Evolutionary conservation across 2,113 vertebrate species (phyloP).

Genomic region (Sylvietta virens): DNA sequence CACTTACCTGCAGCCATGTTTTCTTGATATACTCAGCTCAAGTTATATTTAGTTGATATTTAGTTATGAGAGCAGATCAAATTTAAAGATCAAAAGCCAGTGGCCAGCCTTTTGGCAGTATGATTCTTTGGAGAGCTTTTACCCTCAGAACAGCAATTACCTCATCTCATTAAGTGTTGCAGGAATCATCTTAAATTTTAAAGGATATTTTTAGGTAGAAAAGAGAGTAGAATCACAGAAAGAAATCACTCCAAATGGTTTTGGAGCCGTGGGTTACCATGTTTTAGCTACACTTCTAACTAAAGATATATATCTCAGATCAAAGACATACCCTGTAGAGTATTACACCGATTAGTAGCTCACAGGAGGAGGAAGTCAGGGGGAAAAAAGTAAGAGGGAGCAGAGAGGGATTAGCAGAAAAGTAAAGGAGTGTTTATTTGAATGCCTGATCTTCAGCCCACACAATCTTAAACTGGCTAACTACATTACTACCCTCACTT

Average conservation of each 20-base stretch:
- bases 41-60: background rate
- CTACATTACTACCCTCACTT: background rate
- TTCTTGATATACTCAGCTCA: background rate
- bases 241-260: background rate
- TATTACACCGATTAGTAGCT: background rate
- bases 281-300: background rate
- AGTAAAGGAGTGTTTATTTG: slow-evolving; percentile 11
- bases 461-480: background rate
- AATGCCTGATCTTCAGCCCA: background rate
- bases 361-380: background rate
- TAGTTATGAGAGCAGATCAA: background rate
- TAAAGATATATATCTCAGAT: background rate
- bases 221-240: background rate
- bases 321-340: background rate
- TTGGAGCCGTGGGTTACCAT: background rate
- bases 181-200: background rate
- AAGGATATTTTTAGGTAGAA: background rate
- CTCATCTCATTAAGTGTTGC: background rate
- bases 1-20: background rate
- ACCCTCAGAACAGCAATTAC: background rate
- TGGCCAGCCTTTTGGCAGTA: background rate
- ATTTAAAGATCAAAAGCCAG: background rate
- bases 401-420: slow-evolving; percentile 12
- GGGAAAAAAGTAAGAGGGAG: background rate
- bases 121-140: background rate